phyloP scores from a whole-genome alignment of 2,797 vertebrate species.

The Lates japonicus region DNA sequence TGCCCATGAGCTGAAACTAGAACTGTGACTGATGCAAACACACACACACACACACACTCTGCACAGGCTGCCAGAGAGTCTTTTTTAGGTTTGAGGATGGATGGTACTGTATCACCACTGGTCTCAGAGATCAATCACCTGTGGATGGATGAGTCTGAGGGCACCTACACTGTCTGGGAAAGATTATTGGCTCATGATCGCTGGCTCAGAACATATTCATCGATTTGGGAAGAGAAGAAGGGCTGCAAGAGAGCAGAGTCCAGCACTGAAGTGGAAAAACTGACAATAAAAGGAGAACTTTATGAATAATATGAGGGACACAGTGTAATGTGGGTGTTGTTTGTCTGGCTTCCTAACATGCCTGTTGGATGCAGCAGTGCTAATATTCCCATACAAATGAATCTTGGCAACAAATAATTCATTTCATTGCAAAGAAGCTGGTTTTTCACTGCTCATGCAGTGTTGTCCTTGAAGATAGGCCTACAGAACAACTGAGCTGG shows the following conservation, averaged over 20 bases:
- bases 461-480: neutral
- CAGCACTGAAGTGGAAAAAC: neutral
- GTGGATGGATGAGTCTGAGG: constrained; percentile 26
- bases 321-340: neutral
- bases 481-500: neutral
- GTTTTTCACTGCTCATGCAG: neutral
- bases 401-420: neutral
- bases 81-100: constrained; percentile 17
- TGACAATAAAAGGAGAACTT: neutral
- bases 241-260: neutral
- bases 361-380: neutral
- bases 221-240: constrained; percentile 1
- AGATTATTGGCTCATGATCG: constrained; percentile 30
- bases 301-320: neutral
- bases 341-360: neutral
- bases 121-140: constrained; percentile 14
- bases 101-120: neutral
- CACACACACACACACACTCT: neutral
- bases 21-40: constrained; percentile 12
- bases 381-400: neutral
- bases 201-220: constrained; percentile 23
- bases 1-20: neutral
- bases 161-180: constrained; percentile 28
- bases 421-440: neutral
- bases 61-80: neutral